Conservation (phyloP, 2,888 invertebrate genomes). For the Lepidocyrtinus sp. region DNA sequence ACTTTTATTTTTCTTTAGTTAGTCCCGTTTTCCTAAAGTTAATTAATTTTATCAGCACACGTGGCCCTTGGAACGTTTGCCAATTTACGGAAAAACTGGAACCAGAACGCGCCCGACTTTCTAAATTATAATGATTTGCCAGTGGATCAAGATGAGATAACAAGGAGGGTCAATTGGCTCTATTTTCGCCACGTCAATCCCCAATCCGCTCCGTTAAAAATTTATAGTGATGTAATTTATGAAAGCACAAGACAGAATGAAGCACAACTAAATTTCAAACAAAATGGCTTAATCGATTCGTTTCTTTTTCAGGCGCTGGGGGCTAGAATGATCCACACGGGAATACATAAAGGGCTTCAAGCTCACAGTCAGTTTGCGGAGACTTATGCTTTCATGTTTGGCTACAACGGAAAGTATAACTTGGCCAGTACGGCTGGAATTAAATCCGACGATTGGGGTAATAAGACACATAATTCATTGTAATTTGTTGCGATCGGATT, state of each 20-base stretch:
- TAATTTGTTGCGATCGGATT: neutral
- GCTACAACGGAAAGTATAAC: slow-evolving; percentile 66
- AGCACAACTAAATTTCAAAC: neutral
- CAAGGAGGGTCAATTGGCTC: slow-evolving; percentile 58
- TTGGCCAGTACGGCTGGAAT: slow-evolving; percentile 65
- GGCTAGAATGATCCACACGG: slow-evolving; percentile 57
- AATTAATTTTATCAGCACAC: slow-evolving; percentile 42
- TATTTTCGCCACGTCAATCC: slow-evolving; percentile 57
- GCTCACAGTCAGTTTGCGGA: slow-evolving; percentile 67
- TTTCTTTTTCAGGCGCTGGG: slow-evolving; percentile 47
- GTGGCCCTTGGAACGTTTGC: slow-evolving; percentile 57
- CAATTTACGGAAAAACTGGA: slow-evolving; percentile 54
- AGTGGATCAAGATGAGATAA: slow-evolving; percentile 58
- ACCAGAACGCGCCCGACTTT: slow-evolving; percentile 56
- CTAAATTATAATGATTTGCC: slow-evolving; percentile 57
- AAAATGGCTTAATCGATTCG: slow-evolving; percentile 7
- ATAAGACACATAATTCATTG: slow-evolving; percentile 42
- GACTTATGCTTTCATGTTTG: slow-evolving; percentile 66
- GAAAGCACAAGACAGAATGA: neutral
- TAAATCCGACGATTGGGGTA: slow-evolving; percentile 65
- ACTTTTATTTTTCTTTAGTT: neutral
- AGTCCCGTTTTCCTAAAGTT: neutral
- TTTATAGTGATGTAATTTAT: slow-evolving; percentile 52
- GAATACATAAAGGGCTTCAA: slow-evolving; percentile 63
- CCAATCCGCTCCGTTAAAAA: slow-evolving; percentile 41